Evolutionary conservation across 92 coral and sea anemone species (phyloP).

Genomic region (Desmophyllum pertusum): DNA sequence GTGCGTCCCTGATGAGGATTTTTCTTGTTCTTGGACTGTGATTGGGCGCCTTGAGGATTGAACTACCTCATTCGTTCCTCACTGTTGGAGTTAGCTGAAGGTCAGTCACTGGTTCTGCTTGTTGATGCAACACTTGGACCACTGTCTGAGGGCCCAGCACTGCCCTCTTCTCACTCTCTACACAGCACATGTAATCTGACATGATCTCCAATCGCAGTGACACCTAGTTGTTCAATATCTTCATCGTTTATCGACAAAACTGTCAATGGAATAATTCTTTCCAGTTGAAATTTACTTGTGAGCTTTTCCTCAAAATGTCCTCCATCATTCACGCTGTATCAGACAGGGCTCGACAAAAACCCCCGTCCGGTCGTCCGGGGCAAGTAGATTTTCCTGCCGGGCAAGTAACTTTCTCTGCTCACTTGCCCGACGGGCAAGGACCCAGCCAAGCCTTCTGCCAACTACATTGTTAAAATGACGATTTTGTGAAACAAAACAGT

Average conservation of each 20-base stretch:
- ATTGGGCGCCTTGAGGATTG: conserved; percentile 43
- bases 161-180: conserved; percentile 28
- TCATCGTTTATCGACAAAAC: conserved; percentile 36
- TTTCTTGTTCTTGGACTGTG: conserved; percentile 34
- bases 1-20: conserved; percentile 17
- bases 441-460: no score
- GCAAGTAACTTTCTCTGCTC: no score
- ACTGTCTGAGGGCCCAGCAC: neutral
- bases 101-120: neutral
- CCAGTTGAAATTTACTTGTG: conserved; percentile 5
- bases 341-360: no score
- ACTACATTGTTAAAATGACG: no score
- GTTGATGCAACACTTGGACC: neutral
- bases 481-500: no score
- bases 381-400: no score
- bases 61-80: conserved; percentile 42
- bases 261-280: conserved; percentile 47
- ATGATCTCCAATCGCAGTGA: conserved; percentile 49
- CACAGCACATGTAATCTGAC: conserved; percentile 43
- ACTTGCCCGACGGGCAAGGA: no score
- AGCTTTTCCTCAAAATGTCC: conserved; percentile 34
- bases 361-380: no score
- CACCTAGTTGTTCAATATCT: conserved; percentile 41
- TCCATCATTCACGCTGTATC: conserved; percentile 26
- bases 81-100: conserved; percentile 41